Evolutionary conservation across 1,140 invertebrate genomes (phyloP), one percentile per base, ranked within the genome.

Genomic region (Chlorops oryzae): DNA sequence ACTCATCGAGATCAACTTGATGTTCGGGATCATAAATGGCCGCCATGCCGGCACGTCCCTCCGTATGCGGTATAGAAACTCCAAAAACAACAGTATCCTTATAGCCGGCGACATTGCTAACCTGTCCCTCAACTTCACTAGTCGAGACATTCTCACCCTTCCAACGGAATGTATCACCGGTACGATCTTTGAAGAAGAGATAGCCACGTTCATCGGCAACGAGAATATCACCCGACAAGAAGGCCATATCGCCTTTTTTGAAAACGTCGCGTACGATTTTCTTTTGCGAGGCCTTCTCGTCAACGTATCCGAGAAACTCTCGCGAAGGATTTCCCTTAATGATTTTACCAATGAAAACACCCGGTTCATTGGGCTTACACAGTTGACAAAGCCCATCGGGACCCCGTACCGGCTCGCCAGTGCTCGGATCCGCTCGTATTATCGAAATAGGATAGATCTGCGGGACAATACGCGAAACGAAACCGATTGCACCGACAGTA

Each of bases 91-190:
- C 86, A 50, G 88, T 91, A 72, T 98, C 95, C 63, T 85, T 81
- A 53, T 95, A 87, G 47, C 84, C 81, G 10, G 88, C 78, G 13
- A 90, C 73, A 67, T 90, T 90, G 57, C 91, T 95, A n/a, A 99
- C 81, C 44, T 93, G 82, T 2, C 84, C 89, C 75, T 99, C 96
- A 1, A 99, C 88, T 79, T 99, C 96, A 6, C 88, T 88, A 2
- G 96, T 98, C 3, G 92, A 96, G 7, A 98, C 95, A 73, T 99
- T 99, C 77, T 99, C 96, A 17, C 96, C 95, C 72, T 92, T 91
- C 88, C 87, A 92, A 43, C 95, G 81, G 78, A 94, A 98, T 10
- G 95, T 98, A 70, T 99, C 96, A 2, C 96, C 96, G 0, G 93
- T 96, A 63, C 96, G 81, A 68, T 98, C 95, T 63, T 88, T 89